These are phyloP conservation scores for Oncopeltus fasciatus DNA, from an alignment of 1,140 invertebrate species.

Conservation along the genomic window DNA sequence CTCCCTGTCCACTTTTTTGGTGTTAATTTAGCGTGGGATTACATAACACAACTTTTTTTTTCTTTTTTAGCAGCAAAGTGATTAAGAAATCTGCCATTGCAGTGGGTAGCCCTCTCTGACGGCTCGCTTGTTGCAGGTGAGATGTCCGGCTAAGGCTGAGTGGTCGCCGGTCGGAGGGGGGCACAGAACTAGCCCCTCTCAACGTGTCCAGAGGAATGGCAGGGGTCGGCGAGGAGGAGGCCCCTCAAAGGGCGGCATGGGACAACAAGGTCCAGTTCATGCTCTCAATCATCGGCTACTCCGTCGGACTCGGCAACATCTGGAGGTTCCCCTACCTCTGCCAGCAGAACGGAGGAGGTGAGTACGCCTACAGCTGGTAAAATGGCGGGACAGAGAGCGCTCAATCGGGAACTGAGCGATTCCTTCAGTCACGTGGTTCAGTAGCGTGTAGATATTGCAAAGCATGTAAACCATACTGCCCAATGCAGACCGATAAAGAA, in stretches of 20 bases:
- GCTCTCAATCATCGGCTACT: slow-evolving; percentile 74
- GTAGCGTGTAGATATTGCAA: too few species aligned
- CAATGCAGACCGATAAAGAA: too few species aligned
- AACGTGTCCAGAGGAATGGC: slow-evolving; percentile 28
- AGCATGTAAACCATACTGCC: too few species aligned
- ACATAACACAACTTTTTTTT: too few species aligned
- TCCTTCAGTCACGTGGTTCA: too few species aligned
- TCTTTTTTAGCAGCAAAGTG: too few species aligned
- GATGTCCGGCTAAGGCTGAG: background rate
- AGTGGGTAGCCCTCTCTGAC: too few species aligned
- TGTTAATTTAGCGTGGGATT: too few species aligned
- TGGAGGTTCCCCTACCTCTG: slow-evolving; percentile 84
- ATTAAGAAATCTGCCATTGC: too few species aligned
- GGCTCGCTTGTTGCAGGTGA: background rate
- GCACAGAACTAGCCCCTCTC: slow-evolving; percentile 61
- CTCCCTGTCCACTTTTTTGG: too few species aligned
- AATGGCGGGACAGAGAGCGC: too few species aligned
- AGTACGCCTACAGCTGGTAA: slow-evolving; percentile 10
- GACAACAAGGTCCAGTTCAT: slow-evolving; percentile 68
- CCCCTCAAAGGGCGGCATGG: slow-evolving; percentile 52
- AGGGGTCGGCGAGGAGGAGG: slow-evolving; percentile 44
- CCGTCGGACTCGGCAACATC: slow-evolving; percentile 60
- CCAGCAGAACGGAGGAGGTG: slow-evolving; percentile 87
- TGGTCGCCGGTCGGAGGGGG: slow-evolving; percentile 32
- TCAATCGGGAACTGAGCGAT: too few species aligned